Evolutionary conservation across 1,140 invertebrate species (phyloP), one percentile per base, ranked within the genome.

Genomic region (Brachionus angularis): DNA sequence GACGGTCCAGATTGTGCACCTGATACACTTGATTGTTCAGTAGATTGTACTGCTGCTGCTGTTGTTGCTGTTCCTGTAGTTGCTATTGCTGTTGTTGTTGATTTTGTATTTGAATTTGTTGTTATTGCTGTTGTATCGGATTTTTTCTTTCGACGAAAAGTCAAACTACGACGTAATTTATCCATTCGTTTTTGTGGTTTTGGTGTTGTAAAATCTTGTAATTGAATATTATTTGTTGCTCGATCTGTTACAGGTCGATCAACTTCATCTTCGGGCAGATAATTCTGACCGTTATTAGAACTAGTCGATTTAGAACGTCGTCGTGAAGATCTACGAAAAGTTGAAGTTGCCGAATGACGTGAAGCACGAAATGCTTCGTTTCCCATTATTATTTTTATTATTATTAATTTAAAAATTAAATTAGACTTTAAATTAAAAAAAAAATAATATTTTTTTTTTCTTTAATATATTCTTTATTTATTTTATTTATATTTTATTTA

Each of bases 121-220:
- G n/a, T 70, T 33, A 21, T 18, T 1, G 31, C 18, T 25, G 23
- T 33, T 27, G 1, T 8, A 16, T 1, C 2, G 8, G 16, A 16
- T 50, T 70, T 70, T 50, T 27, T 81, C 72, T 79, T 79, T 73
- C 81, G 81, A 7, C 79, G 76, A 74, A 82, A 79, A 72, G 80
- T 82, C 16, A 82, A 74, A 44, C 76, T 76, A 36, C 78, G 75
- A 55, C 78, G 78, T 23, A 82, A 72, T 73, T 77, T 77, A 71
- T 82, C 79, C 79, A 82, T 81, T 16, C 33, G 46, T 0, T 47
- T 46, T 33, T 52, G 14, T 1, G 31, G 46, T 50, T 52, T 70
- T 14, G 44, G 8, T 18, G 39, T 46, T 7, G 21, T 39, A 21
- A 39, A n/a, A n/a, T n/a, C n/a, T n/a, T n/a, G n/a, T n/a, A n/a